Base-by-base conservation (phyloP, 2,888 invertebrate species). In the Stegophylla sp. region DNA sequence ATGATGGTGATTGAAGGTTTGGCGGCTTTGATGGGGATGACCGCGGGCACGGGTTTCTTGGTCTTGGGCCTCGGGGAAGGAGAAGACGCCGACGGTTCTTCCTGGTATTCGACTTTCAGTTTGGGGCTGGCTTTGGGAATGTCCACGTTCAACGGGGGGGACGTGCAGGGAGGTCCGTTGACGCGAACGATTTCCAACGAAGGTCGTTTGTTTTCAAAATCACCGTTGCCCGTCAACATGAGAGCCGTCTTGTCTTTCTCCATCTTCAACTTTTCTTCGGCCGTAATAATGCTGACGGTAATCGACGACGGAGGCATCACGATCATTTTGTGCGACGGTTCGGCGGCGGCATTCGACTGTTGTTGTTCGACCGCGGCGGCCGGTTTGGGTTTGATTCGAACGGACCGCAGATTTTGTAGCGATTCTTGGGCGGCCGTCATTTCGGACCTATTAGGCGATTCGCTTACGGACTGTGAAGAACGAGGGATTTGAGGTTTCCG, bases 241-340 rank as follows among this genome's bases (percentile, higher is more conserved):
- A 84, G 66, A 2, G 84, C n/a, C n/a, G n/a, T 74, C 75, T 85
- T 85, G 17, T 84, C 84, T 71, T 84, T 83, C 69, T 84, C 85
- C 84, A 85, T 84, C 66, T 84, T 84, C 23, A 83, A 77, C 59
- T 84, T 84, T 61, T 85, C 84, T 17, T 84, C 84, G 10, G 85
- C 85, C 1, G 85, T 85, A 82, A 85, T 85, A 83, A 86, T 86
- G 77, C 86, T 86, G 45, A 86, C 86, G 41, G 86, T 87, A 3
- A 86, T 85, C 15, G 86, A 85, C 3, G 86, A 85, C 17, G 86
- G 86, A 13, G 86, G 86, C 83, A 85, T 83, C 23, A 79, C 51
- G 10, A 79, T 53, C 79, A 71, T 79, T 63, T 79, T 79, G 12
- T 59, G 79, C 9, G 45, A 28, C 34, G 48, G 0, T 51, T 79